A percentile compares a stretch with the other conserved stretches of the same genome.
Evolutionary conservation across 1,140 invertebrate genomes (phyloP).

Genomic region (Tachypleus tridentatus): DNA sequence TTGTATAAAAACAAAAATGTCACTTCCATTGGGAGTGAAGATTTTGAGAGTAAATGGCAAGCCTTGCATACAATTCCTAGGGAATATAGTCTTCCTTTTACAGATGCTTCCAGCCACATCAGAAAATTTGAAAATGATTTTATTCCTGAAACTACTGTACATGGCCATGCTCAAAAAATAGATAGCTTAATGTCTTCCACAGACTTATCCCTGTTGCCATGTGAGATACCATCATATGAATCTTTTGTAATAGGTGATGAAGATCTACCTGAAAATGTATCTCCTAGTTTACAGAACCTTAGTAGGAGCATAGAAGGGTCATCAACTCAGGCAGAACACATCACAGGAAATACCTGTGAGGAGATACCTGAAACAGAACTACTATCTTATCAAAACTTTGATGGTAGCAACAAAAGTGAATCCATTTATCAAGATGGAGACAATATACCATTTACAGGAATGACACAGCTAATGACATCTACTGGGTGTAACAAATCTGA

Average conservation of each 20-base stretch:
- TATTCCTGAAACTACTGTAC: neutral
- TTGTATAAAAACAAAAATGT: constrained; percentile 28
- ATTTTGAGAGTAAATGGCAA: constrained; percentile 27
- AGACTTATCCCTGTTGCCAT: constrained; percentile 2
- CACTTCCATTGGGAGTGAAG: constrained; percentile 2
- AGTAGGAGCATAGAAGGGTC: constrained; percentile 35
- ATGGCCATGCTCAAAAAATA: neutral
- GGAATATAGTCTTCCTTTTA: constrained; percentile 7
- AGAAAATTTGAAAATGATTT: constrained; percentile 18
- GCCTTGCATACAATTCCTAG: constrained; percentile 10
- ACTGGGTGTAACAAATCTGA: too few relatives aligned
- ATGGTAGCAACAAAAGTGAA: too few relatives aligned
- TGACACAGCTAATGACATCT: too few relatives aligned
- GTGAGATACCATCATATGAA: constrained; percentile 13
- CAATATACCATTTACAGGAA: too few relatives aligned
- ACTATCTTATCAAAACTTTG: too few relatives aligned
- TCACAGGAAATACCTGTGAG: too few relatives aligned
- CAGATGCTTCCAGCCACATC: neutral
- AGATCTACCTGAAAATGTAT: constrained; percentile 19
- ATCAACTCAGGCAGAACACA: too few relatives aligned
- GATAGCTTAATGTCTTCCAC: neutral
- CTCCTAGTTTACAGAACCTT: constrained; percentile 43
- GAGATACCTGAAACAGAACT: too few relatives aligned
- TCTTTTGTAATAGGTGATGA: constrained; percentile 10
- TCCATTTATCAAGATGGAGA: too few relatives aligned